Conservation (phyloP, 2,113 vertebrate genomes). For the human (Homo sapiens) region DNA sequence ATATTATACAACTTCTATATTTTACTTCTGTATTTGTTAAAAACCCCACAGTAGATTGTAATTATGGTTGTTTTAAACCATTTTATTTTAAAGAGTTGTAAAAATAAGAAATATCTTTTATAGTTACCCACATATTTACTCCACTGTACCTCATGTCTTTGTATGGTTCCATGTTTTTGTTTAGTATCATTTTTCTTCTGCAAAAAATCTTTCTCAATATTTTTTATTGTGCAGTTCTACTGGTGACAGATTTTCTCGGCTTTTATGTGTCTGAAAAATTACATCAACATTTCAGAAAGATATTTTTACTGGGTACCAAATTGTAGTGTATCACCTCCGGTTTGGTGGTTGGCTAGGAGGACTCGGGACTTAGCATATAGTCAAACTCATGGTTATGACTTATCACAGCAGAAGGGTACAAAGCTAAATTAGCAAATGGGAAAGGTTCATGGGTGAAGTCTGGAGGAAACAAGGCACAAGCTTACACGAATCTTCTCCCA, state of each 20-base stretch:
- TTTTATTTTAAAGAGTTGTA: neutral
- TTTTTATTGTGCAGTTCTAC: neutral
- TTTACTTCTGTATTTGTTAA: slow-evolving; percentile 27
- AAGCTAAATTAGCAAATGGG: neutral
- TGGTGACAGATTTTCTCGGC: neutral
- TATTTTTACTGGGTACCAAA: neutral
- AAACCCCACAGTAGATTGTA: neutral
- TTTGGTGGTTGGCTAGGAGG: neutral
- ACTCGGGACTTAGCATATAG: neutral
- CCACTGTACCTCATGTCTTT: neutral
- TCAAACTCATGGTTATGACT: neutral
- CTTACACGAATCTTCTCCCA: neutral
- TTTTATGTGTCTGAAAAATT: slow-evolving; percentile 28
- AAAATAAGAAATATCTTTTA: neutral
- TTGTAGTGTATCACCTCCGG: neutral
- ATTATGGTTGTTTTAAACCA: neutral
- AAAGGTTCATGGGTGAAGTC: neutral
- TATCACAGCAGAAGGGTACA: neutral
- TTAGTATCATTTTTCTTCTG: neutral
- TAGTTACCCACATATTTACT: neutral
- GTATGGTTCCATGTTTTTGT: neutral
- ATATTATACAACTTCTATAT: neutral
- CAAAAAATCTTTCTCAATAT: neutral
- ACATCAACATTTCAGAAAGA: neutral
- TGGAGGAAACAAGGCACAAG: neutral